These are phyloP conservation scores for Agrenia bidenticulata DNA, from an alignment of 2,888 invertebrate species.

Conservation along the genomic window DNA sequence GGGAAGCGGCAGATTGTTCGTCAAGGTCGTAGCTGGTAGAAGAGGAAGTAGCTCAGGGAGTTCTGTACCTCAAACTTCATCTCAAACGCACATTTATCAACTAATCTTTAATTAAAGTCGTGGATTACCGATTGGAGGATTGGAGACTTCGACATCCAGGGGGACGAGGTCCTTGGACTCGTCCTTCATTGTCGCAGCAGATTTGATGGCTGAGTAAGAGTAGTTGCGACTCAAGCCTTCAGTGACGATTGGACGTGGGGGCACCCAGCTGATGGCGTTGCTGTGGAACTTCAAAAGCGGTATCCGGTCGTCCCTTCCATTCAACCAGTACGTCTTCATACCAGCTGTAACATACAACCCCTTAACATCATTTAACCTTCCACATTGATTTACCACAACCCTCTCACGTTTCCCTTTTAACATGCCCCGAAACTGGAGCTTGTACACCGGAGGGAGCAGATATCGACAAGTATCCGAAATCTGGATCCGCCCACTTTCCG, in stretches of 20 bases:
- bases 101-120: too few relatives aligned
- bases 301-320: constrained; percentile 69
- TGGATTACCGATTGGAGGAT: too few relatives aligned
- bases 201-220: too few relatives aligned
- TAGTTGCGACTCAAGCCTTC: not conserved
- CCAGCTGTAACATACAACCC: constrained; percentile 55
- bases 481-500: constrained; percentile 90
- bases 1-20: too few relatives aligned
- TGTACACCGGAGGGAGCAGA: constrained; percentile 70
- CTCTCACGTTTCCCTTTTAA: constrained; percentile 43
- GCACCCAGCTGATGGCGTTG: constrained; percentile 10
- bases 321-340: constrained; percentile 89
- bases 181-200: too few relatives aligned
- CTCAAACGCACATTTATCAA: too few relatives aligned
- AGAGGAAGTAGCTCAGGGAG: too few relatives aligned
- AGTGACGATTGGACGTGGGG: not conserved
- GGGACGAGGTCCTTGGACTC: too few relatives aligned
- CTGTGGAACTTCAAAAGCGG: constrained; percentile 54
- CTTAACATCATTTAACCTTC: constrained; percentile 31
- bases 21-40: too few relatives aligned
- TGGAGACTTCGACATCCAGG: too few relatives aligned
- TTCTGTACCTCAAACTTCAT: too few relatives aligned
- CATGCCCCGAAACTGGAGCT: constrained; percentile 29
- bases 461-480: constrained; percentile 86
- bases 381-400: constrained; percentile 78